Evolutionary conservation across 2,113 vertebrate genomes (phyloP), one percentile per base, ranked within the genome.

Genomic region (Esox niger): DNA sequence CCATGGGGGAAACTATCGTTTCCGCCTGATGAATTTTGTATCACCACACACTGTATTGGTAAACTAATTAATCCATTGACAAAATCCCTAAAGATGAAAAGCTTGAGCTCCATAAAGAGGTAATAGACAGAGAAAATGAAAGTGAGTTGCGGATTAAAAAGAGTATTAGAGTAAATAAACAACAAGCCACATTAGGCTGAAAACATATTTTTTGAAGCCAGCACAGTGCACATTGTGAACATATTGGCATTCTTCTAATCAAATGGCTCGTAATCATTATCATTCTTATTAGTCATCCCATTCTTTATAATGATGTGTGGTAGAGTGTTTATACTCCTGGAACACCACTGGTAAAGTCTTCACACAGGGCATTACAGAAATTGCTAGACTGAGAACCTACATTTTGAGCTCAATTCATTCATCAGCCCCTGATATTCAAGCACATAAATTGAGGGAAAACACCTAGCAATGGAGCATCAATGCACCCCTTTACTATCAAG

Each of bases 61-160:
- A 43, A 86, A 85, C 82, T 88, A 88, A 88, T 88, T 86, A 87
- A 77, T 79, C 64, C n/a, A 71, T 78, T 71, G 64, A 69, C 61
- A 29, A 87, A 88, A 88, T 84, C 82, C 82, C 69, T 70, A 57
- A 73, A 77, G 79, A 88, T 72, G 81, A 85, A 73, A 70, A 62
- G 49, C 62, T 49, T 27, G 15, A 4, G 46, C 72, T 29, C 46
- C 2, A 1, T 30, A 64, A 32, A 59, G n/a, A 61, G 20, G 29
- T 25, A 55, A 66, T n/a, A 68, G 47, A 59, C 31, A 38, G 59
- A 69, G 68, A 75, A 66, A 35, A 38, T 54, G 58, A 67, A 67
- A 64, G 62, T 29, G 30, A 20, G 35, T 15, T 46, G 54, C 49
- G 29, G 38, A 61, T 29, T 68, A 60, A 59, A n/a, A 31, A 25